These are phyloP conservation scores for Riptortus pedestris DNA, from an alignment of 1,140 invertebrate genomes.

Conservation along the genomic window DNA sequence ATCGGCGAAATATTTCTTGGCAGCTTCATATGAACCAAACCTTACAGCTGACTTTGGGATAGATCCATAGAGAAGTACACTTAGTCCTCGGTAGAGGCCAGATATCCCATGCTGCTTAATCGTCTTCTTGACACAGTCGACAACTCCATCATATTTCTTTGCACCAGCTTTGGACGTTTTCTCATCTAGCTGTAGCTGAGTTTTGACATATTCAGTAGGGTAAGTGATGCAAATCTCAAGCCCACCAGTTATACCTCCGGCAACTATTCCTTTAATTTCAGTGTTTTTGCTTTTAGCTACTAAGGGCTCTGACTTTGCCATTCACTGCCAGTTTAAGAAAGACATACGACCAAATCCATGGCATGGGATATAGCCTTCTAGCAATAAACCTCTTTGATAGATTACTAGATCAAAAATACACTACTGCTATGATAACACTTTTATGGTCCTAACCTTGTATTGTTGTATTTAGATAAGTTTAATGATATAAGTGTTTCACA, in stretches of 20 bases:
- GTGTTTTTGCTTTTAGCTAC: too few relatives aligned
- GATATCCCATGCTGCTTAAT: constrained; percentile 76
- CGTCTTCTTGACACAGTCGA: constrained; percentile 89
- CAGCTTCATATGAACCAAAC: constrained; percentile 93
- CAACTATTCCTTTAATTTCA: constrained; percentile 24
- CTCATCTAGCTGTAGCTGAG: constrained; percentile 95
- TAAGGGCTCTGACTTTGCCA: too few relatives aligned
- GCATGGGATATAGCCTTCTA: too few relatives aligned
- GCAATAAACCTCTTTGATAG: too few relatives aligned
- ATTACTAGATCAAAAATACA: too few relatives aligned
- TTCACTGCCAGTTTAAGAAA: too few relatives aligned
- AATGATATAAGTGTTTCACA: too few relatives aligned
- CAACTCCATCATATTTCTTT: constrained; percentile 75
- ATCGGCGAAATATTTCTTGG: constrained; percentile 69
- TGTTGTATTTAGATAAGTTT: too few relatives aligned
- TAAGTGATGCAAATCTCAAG: constrained; percentile 99
- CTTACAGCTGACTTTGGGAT: constrained; percentile 94
- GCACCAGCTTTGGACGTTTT: constrained; percentile 55
- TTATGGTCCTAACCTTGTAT: too few relatives aligned
- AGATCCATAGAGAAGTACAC: constrained; percentile 91
- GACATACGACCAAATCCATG: too few relatives aligned
- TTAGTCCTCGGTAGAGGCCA: constrained; percentile 89
- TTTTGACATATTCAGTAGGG: constrained; percentile 99
- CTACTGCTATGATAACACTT: too few relatives aligned
- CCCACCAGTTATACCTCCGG: constrained; percentile 73